Base-by-base conservation (phyloP, 2,888 invertebrate species). In the Hemithea aestivaria region DNA sequence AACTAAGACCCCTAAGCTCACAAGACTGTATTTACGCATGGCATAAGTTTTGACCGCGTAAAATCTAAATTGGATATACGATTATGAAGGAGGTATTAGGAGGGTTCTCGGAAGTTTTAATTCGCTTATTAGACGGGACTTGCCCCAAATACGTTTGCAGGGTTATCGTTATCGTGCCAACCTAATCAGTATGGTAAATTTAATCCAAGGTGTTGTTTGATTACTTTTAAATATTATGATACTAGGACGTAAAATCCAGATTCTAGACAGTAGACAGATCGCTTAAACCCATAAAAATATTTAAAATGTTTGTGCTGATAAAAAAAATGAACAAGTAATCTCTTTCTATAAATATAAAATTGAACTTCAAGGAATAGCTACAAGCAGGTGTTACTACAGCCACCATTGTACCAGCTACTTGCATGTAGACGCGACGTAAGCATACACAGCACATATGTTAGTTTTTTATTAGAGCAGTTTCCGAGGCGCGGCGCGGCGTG, bases 391-490 rank as follows among this genome's bases (percentile, higher is more conserved):
- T 10, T 32, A 23, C 32, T 48, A 43, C 51, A 44, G 40, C 50
- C 27, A 34, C 35, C 44, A 52, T 38, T 28, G 41, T 27, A 23
- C 35, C 32, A 44, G 35, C 32, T 25, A 32, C 42, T 29, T 37
- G 35, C 36, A 47, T 36, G 40, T 56, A 45, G 58, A 53, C 37
- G 46, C 50, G 48, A 47, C 40, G 36, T 33, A 51, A 46, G 55
- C 45, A 44, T 28, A 35, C 28, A 36, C 44, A 47, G 53, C 59
- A 65, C 67, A 73, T 64, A 68, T 67, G 67, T 68, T 74, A 75
- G 77, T 81, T 84, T 85, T 82, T 83, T 84, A 84, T 83, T 78
- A 72, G 74, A 64, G 65, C 74, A 68, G 80, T 78, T 79, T 75
- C 79, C 80, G 77, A 65, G 66, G 68, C 73, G 62, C 66, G 66